phyloP scores from a whole-genome alignment of 2,797 vertebrate species.

The Anableps anableps region DNA sequence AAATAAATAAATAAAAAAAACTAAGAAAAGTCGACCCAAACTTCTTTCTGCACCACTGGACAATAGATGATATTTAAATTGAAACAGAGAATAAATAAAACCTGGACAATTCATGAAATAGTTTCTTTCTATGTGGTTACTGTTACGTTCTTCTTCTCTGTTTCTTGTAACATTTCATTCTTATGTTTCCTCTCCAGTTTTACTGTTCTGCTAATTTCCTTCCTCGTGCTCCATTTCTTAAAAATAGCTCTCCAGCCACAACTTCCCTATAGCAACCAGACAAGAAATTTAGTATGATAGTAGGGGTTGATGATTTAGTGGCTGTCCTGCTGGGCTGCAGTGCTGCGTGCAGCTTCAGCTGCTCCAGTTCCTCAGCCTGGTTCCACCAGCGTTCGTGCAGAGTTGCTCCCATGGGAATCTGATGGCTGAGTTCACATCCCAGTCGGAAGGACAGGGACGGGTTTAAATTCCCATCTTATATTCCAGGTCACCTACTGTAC shows the following conservation, averaged over 20 bases:
- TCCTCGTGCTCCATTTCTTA: constrained; percentile 47
- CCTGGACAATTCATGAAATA: background rate
- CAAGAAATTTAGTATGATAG: constrained; percentile 29
- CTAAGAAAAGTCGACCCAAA: no score
- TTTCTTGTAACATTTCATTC: background rate
- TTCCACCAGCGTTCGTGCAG: constrained; percentile 31
- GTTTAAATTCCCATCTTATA: constrained; percentile 29
- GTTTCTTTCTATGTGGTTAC: background rate
- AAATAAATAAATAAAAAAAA: background rate
- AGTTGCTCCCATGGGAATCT: constrained; percentile 31
- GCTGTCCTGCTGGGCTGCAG: constrained; percentile 22
- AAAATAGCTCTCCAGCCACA: constrained; percentile 45
- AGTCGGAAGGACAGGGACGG: constrained; percentile 6
- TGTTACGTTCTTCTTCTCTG: background rate
- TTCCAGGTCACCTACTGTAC: constrained; percentile 58
- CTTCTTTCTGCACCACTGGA: background rate
- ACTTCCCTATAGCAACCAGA: constrained; percentile 38
- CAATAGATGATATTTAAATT: background rate
- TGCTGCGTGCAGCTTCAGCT: constrained; percentile 41
- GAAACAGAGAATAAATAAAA: background rate
- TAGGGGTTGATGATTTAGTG: constrained; percentile 49
- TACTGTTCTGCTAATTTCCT: background rate
- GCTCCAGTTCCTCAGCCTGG: constrained; percentile 53
- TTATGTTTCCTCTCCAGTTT: background rate
- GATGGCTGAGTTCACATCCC: constrained; percentile 44